Base-by-base conservation (phyloP, 2,113 vertebrate genomes). In the Marcusenius ussheri region DNA sequence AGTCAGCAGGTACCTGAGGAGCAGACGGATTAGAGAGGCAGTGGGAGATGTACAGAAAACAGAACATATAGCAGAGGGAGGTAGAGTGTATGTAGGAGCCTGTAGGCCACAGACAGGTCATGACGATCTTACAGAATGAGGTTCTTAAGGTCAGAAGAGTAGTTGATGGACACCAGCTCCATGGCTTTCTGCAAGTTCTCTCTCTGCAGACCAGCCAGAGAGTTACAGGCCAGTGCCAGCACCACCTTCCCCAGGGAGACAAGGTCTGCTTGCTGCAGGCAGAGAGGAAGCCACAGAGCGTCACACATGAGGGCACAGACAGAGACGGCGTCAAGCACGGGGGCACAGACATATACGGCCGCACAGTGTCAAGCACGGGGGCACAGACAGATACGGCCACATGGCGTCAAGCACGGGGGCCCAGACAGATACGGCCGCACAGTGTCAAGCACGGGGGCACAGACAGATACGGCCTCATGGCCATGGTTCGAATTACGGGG, bases 161-260 rank as follows among this genome's bases (percentile, higher is more conserved):
- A 97, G 95, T 97, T 97, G 94, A 97, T 96, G 95, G 96, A 96
- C 95, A 97, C 97, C 91, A 97, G 92, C 94, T 97, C 97, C 96
- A 97, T 97, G 90, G 96, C 96, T 93, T 97, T 97, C 93, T 97
- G 96, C 92, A 97, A 94, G 94, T 97, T 97, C 89, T 97, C 97
- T 93, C 96, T 96, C 96, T 99, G 98, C 95, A 99, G 98, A 93
- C 98, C 98, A 95, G 98, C 97, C 94, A 99, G 96, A 93, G 98
- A 99, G 96, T 99, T 99, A 94, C 98, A 99, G 88, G 98, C 98
- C 95, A 99, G 95, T 89, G 98, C 98, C 96, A 99, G 96, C 90
- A 99, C 98, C 95, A 99, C 98, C 93, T 97, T 97, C 93, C 97
- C 97, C 94, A 97, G 92, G 86, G 97, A 96, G 91, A 97, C 97